Evolutionary conservation across 2,797 vertebrate genomes (phyloP).

Genomic region (Enteromius treurensis): DNA sequence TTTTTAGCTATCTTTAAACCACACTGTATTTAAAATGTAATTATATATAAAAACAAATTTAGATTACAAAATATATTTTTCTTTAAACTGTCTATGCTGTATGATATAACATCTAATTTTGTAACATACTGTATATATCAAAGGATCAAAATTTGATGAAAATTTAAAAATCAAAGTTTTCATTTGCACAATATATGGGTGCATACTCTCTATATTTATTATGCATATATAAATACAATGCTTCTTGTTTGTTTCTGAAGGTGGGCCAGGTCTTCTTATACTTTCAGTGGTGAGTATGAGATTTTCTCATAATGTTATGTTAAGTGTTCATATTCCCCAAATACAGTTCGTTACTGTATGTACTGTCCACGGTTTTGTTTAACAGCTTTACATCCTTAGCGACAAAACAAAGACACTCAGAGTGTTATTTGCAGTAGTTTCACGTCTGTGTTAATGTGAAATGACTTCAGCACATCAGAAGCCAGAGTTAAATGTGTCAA

Average conservation of each 20-base stretch:
- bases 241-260: constrained; percentile 71
- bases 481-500: neutral
- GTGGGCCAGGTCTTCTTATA: constrained; percentile 96
- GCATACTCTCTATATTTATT: no score
- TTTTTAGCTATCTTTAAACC: neutral
- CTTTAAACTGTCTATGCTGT: neutral
- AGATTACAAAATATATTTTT: no score
- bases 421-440: neutral
- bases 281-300: constrained; percentile 92
- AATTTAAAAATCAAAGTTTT: no score
- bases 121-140: neutral
- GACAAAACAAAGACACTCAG: neutral
- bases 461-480: neutral
- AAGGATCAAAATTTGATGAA: no score
- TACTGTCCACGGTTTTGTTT: neutral
- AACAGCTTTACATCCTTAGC: neutral
- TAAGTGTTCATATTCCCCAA: neutral
- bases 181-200: no score
- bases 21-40: neutral
- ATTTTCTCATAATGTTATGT: neutral
- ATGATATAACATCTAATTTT: no score
- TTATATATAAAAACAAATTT: no score
- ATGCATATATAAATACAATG: no score
- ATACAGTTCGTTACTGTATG: neutral
- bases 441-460: constrained; percentile 10